Evolutionary conservation across 2,797 vertebrate species (phyloP).

Genomic region (Falco novaeseelandiae): DNA sequence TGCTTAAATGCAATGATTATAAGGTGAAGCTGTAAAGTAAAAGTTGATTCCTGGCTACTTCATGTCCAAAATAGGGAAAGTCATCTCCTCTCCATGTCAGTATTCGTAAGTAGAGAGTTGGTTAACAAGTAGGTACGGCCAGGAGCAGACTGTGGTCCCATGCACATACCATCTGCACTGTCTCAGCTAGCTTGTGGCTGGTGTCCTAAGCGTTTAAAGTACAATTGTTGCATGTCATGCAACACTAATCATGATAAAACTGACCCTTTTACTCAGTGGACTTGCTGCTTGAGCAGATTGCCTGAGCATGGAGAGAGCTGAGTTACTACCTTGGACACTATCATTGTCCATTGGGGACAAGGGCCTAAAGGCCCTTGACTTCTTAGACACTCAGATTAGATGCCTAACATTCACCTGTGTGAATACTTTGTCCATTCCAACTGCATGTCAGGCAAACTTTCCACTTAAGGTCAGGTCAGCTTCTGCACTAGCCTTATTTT

Average conservation of each 20-base stretch:
- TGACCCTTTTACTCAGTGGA: not conserved
- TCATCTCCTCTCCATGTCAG: not conserved
- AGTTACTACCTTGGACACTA: not conserved
- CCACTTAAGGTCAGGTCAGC: not conserved
- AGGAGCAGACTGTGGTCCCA: not conserved
- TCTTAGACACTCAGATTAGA: not conserved
- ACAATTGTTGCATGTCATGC: fast-evolving
- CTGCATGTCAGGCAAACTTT: not conserved
- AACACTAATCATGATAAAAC: not conserved
- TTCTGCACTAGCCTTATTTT: not conserved
- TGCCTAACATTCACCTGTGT: not conserved
- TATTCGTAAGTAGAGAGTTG: not conserved
- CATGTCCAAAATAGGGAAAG: not conserved
- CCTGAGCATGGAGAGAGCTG: fast-evolving
- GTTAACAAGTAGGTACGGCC: fast-evolving
- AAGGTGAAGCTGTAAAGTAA: not conserved
- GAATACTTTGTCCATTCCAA: not conserved
- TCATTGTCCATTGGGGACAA: too few relatives aligned
- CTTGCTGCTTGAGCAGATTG: not conserved
- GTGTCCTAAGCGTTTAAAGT: not conserved
- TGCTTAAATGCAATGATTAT: not conserved
- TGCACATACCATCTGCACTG: not conserved
- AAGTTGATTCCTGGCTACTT: not conserved
- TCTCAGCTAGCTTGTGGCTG: not conserved
- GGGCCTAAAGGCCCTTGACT: not conserved